Conservation (phyloP, 2,888 invertebrate genomes). For the Fabriciana adippe region DNA sequence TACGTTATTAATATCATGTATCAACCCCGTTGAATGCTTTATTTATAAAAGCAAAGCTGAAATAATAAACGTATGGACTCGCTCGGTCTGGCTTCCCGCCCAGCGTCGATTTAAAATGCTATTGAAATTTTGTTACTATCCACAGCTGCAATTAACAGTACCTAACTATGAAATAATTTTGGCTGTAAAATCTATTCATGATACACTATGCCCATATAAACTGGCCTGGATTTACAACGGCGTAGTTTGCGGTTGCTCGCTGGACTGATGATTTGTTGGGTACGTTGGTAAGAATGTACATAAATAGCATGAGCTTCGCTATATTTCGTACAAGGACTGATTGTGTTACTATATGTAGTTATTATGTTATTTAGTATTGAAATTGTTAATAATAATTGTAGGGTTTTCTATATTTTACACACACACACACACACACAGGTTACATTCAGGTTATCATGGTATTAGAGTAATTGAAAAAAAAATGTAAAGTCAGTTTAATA, state of each 20-base stretch:
- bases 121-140: slow-evolving; percentile 33
- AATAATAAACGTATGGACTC: slow-evolving; percentile 7
- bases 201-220: slow-evolving; percentile 31
- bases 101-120: slow-evolving; percentile 27
- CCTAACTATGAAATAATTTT: slow-evolving; percentile 27
- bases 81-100: slow-evolving; percentile 29
- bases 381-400: too few species aligned
- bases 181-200: slow-evolving; percentile 33
- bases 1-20: neutral
- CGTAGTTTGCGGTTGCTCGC: slow-evolving; percentile 28
- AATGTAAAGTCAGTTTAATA: too few species aligned
- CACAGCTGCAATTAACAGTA: slow-evolving; percentile 35
- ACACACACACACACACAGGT: too few species aligned
- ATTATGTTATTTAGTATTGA: too few species aligned
- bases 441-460: too few species aligned
- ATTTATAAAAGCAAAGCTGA: neutral
- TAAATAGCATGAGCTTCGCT: neutral
- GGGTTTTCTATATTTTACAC: too few species aligned
- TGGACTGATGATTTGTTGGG: slow-evolving; percentile 19
- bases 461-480: too few species aligned
- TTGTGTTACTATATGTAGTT: too few species aligned
- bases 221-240: slow-evolving; percentile 21
- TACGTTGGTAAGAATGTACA: slow-evolving; percentile 12
- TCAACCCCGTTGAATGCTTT: neutral
- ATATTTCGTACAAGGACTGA: neutral